Evolutionary conservation across 2,888 invertebrate genomes (phyloP), one percentile per base, ranked within the genome.

Genomic region (Anaspis maculata): DNA sequence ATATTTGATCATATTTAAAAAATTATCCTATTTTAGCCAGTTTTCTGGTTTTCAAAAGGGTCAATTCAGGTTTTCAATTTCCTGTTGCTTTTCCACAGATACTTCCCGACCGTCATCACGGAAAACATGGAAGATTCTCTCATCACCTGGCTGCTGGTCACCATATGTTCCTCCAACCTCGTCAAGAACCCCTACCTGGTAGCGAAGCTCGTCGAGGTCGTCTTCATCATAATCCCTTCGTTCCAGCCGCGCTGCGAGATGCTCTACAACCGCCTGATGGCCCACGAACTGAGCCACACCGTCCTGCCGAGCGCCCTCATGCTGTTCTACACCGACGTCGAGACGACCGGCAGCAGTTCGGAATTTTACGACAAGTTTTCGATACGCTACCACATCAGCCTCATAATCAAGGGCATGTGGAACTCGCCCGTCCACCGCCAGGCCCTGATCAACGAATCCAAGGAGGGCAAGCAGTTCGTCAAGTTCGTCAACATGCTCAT

Each of bases 351-450:
- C 6, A 89, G 95, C 49, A 92, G 90, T 66, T 92, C 91, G 19
- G 98, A 98, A 69, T 98, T 98, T 69, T 98, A 96, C 59, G 97
- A 97, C 68, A 98, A 98, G 69, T 98, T 98, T 67, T 91, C 92
- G 7, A 97, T 98, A 53, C 79, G 98, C 36, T 95, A 95, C 71
- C 95, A 96, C 63, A 95, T 98, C 62, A 95, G 95, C 66, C 80
- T 96, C 59, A 91, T 97, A 55, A 77, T 98, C 51, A 95, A 95
- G 67, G 82, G 84, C 30, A 85, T 98, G 83, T 97, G 97, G 96
- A 83, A 83, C 38, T 84, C 87, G 55, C 83, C 87, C 9, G 75
- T 86, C 25, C 96, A 97, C 58, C 75, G 83, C 38, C 73, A 83
- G 61, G 84, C 88, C 12, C 82, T 97, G 50, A 81, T 95, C 41